Percentiles rank a stretch among this genome's conserved stretches.
These are phyloP conservation scores for Coronaproctus castanopsis DNA, from an alignment of 2,888 invertebrate genomes.

Conservation along the genomic window DNA sequence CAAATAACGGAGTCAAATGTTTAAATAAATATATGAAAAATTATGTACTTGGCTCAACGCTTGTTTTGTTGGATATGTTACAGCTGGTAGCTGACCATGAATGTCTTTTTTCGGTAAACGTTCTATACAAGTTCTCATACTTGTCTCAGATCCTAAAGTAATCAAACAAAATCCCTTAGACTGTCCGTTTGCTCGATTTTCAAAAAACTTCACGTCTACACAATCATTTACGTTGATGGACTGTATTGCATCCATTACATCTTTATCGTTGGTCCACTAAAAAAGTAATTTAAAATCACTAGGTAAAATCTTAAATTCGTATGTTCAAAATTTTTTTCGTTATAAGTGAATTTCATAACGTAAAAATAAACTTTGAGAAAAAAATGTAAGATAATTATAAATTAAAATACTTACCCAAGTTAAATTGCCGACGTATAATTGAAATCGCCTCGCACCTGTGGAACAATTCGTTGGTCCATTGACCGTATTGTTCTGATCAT, in stretches of 20 bases:
- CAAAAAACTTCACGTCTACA: slow-evolving; percentile 96
- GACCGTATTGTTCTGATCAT: slow-evolving; percentile 21
- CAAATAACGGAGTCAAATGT: too few relatives aligned
- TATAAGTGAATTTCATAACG: too few relatives aligned
- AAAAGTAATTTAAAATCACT: slow-evolving; percentile 26
- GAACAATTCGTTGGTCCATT: slow-evolving; percentile 33
- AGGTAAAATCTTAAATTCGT: not conserved
- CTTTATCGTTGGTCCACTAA: slow-evolving; percentile 96
- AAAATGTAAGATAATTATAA: not conserved
- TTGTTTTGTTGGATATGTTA: slow-evolving; percentile 88
- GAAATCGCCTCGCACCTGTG: slow-evolving; percentile 50
- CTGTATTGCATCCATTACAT: slow-evolving; percentile 73
- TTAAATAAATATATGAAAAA: too few relatives aligned
- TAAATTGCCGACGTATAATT: slow-evolving; percentile 91
- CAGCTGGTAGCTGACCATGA: slow-evolving; percentile 85
- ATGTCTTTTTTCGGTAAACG: slow-evolving; percentile 84
- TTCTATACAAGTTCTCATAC: slow-evolving; percentile 75
- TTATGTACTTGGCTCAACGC: slow-evolving; percentile 39
- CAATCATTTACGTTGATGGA: slow-evolving; percentile 80
- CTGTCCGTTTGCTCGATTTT: slow-evolving; percentile 95
- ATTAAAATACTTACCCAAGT: slow-evolving; percentile 56
- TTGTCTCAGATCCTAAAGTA: slow-evolving; percentile 77
- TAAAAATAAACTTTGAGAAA: not conserved
- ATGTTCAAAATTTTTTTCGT: too few relatives aligned
- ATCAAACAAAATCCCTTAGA: slow-evolving; percentile 96